phyloP scores from a whole-genome alignment of 2,888 invertebrate genomes.

The Ptilodon capucinus region DNA sequence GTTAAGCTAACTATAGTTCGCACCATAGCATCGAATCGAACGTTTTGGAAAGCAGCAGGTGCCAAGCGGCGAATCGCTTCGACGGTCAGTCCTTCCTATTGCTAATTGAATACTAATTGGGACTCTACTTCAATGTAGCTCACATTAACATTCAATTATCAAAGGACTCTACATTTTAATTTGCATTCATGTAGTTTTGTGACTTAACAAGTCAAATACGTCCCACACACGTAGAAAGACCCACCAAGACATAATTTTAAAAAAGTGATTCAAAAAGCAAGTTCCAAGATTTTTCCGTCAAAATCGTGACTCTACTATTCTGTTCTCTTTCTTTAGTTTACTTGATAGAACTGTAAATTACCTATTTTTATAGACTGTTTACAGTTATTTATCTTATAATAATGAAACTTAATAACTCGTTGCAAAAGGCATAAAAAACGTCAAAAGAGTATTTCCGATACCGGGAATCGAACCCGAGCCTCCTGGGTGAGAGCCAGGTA shows the following conservation, averaged over 20 bases:
- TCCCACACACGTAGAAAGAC: too few species aligned
- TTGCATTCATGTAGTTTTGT: too few species aligned
- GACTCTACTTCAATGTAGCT: not conserved
- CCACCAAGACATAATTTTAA: too few species aligned
- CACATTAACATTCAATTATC: not conserved
- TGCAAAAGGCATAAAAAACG: not conserved
- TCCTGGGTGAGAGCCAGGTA: conserved; percentile 87
- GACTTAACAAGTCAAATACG: too few species aligned
- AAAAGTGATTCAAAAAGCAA: too few species aligned
- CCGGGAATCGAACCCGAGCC: conserved; percentile 83
- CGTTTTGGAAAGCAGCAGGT: conserved; percentile 55
- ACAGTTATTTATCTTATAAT: too few species aligned
- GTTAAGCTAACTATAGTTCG: conserved; percentile 17
- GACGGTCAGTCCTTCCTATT: conserved; percentile 18
- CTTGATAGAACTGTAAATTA: too few species aligned
- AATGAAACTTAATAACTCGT: too few species aligned
- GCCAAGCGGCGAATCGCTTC: conserved; percentile 11
- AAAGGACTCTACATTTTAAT: not conserved
- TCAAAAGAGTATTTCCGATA: conserved; percentile 62
- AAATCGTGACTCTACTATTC: too few species aligned
- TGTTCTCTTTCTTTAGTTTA: too few species aligned
- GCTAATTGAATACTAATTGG: conserved; percentile 33
- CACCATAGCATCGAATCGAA: conserved; percentile 22
- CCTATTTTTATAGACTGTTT: too few species aligned
- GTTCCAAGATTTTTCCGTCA: too few species aligned